phyloP scores from a whole-genome alignment of 2,113 vertebrate species.

The Tetrao urogallus region DNA sequence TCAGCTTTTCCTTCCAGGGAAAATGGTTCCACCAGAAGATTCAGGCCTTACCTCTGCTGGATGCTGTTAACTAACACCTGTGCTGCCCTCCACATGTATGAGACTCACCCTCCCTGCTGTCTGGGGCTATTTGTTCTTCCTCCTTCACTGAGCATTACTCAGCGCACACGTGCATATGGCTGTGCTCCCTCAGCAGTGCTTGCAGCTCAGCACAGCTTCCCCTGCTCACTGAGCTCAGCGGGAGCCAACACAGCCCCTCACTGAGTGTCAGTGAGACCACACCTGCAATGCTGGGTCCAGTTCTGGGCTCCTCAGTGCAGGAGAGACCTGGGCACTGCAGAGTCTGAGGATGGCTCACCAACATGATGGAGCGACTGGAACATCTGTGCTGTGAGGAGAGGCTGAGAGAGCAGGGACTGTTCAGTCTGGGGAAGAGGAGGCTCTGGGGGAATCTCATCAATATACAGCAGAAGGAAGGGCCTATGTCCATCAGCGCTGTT shows the following conservation, averaged over 20 bases:
- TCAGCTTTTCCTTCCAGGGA: neutral
- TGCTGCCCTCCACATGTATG: neutral
- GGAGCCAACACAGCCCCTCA: neutral
- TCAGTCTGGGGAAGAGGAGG: neutral
- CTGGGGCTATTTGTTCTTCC: neutral
- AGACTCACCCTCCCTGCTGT: neutral
- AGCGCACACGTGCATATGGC: neutral
- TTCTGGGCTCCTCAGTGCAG: neutral
- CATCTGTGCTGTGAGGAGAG: neutral
- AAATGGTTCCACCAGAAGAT: neutral
- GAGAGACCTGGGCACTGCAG: neutral
- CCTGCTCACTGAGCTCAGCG: neutral
- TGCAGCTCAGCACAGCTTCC: neutral
- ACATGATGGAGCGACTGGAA: neutral
- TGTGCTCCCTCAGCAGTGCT: neutral
- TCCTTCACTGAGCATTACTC: neutral
- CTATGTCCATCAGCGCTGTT: accelerated
- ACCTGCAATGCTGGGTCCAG: neutral
- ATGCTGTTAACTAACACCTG: neutral
- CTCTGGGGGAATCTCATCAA: neutral
- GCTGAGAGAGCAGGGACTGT: neutral
- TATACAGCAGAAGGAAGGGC: neutral
- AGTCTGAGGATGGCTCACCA: neutral
- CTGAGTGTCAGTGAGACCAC: neutral
- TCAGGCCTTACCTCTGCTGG: neutral